phyloP scores from a whole-genome alignment of 2,888 invertebrate genomes.

The Bombyx huttoni region DNA sequence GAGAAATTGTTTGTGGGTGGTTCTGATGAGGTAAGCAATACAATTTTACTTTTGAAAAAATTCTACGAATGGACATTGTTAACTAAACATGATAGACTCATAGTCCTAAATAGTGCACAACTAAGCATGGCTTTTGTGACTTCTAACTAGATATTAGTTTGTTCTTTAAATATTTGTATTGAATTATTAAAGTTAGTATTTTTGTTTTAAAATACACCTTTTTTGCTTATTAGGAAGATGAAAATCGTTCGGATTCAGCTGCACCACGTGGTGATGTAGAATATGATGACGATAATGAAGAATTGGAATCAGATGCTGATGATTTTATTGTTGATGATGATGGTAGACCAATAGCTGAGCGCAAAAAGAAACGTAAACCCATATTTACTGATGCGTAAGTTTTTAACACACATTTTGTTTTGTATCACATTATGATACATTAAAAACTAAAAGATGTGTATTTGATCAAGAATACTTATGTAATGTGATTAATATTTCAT shows the following conservation, averaged over 20 bases:
- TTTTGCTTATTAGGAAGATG: slow-evolving; percentile 76
- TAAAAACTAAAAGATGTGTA: too few species aligned
- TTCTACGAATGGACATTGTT: not conserved
- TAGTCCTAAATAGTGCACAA: too few species aligned
- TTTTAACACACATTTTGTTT: not conserved
- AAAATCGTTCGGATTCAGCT: slow-evolving; percentile 80
- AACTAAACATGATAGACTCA: too few species aligned
- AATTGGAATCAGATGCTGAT: slow-evolving; percentile 90
- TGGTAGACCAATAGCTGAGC: slow-evolving; percentile 87
- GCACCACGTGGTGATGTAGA: slow-evolving; percentile 74
- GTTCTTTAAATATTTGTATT: too few species aligned
- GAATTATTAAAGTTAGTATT: too few species aligned
- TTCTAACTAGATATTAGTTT: too few species aligned
- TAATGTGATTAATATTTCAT: too few species aligned
- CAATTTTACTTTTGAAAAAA: not conserved
- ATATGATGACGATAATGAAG: slow-evolving; percentile 83
- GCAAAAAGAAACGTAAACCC: slow-evolving; percentile 83
- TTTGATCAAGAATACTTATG: too few species aligned
- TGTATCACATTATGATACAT: not conserved
- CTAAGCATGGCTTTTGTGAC: too few species aligned
- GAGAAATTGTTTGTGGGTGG: slow-evolving; percentile 88
- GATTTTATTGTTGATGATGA: slow-evolving; percentile 99
- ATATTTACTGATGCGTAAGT: slow-evolving; percentile 91
- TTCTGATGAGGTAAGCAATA: slow-evolving; percentile 76
- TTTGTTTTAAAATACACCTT: not conserved